A percentile compares a stretch with the other conserved stretches of the same genome.
These are phyloP conservation scores for Spilarctia lutea DNA, from an alignment of 2,888 invertebrate genomes.

Conservation along the genomic window DNA sequence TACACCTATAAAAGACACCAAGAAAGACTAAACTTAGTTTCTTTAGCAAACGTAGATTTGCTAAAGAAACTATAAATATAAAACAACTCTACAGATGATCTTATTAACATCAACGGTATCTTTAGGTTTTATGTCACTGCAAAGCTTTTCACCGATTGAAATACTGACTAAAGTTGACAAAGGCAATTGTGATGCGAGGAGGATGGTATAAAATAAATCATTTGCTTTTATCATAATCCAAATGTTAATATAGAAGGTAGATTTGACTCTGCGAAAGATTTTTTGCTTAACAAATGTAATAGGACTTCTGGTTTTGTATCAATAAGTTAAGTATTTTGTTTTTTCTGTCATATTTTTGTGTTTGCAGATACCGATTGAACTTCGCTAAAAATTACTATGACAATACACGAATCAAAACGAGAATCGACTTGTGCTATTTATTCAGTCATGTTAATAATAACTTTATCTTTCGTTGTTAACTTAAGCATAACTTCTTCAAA, in stretches of 20 bases:
- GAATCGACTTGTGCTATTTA: neutral
- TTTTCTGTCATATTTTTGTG: too few relatives aligned
- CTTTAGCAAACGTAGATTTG: too few relatives aligned
- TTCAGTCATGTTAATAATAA: neutral
- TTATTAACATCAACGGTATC: slow-evolving; percentile 3
- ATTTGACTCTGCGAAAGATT: slow-evolving; percentile 21
- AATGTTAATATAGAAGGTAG: slow-evolving; percentile 35
- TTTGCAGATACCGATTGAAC: too few relatives aligned
- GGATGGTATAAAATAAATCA: slow-evolving; percentile 31
- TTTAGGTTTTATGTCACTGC: slow-evolving; percentile 12
- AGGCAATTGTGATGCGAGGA: slow-evolving; percentile 4
- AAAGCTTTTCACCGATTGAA: slow-evolving; percentile 6
- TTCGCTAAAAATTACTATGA: too few relatives aligned
- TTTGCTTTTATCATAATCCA: slow-evolving; percentile 42
- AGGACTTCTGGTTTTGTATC: neutral
- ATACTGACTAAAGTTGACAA: slow-evolving; percentile 16
- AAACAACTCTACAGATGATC: neutral
- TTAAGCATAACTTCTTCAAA: neutral
- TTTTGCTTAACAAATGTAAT: neutral
- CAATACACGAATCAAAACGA: too few relatives aligned
- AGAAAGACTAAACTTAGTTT: neutral
- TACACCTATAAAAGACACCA: neutral
- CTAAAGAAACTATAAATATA: neutral
- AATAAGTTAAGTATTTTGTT: neutral
- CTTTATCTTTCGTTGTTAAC: neutral